Evolutionary conservation across 2,797 vertebrate genomes (phyloP).

Genomic region (Pseudopleuronectes americanus): DNA sequence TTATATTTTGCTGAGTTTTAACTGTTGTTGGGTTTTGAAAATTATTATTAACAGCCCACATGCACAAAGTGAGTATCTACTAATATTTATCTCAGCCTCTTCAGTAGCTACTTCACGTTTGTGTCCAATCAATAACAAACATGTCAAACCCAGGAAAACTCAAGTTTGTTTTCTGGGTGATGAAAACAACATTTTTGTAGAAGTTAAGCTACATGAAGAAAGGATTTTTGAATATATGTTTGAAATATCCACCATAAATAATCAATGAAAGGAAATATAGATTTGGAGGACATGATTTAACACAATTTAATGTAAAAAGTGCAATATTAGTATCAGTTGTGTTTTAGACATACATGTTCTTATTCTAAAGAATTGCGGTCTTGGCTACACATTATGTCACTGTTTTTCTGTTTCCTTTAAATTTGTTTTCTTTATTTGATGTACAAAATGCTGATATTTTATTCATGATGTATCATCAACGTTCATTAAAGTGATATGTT

Average conservation of each 20-base stretch:
- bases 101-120: neutral
- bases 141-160: neutral
- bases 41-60: neutral
- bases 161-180: too few species aligned
- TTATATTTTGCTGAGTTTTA: conserved; percentile 14
- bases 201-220: too few species aligned
- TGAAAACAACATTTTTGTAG: too few species aligned
- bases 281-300: neutral
- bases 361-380: neutral
- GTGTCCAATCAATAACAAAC: neutral
- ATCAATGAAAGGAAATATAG: neutral
- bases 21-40: conserved; percentile 1
- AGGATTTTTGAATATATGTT: too few species aligned
- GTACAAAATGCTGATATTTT: neutral
- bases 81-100: neutral
- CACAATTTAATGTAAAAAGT: too few species aligned
- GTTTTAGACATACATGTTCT: neutral
- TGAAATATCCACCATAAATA: too few species aligned
- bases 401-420: neutral
- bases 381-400: neutral
- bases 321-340: neutral
- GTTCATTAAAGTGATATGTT: conserved; percentile 33
- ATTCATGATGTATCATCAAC: conserved; percentile 14
- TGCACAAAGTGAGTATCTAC: conserved; percentile 16
- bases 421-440: neutral